phyloP scores from a whole-genome alignment of 2,113 vertebrate species.

The Grantiella picta region DNA sequence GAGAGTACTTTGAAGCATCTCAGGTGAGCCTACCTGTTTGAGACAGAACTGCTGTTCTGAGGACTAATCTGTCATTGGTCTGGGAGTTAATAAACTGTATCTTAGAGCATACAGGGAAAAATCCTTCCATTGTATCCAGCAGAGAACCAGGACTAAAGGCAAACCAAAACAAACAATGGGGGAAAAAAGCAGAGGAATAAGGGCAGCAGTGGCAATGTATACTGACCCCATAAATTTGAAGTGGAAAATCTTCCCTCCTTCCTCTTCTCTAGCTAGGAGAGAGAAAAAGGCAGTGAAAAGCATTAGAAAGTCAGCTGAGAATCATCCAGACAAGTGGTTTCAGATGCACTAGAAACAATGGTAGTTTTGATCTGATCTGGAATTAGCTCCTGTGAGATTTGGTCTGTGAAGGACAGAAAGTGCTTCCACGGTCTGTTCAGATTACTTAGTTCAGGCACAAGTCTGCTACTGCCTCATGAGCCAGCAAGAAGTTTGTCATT shows the following conservation, averaged over 20 bases:
- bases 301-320: not conserved
- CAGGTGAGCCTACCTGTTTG: not conserved
- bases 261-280: not conserved
- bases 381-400: not conserved
- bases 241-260: not conserved
- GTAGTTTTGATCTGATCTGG: not conserved
- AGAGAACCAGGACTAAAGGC: not conserved
- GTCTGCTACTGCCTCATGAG: not conserved
- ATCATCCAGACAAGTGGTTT: not conserved
- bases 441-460: not conserved
- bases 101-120: not conserved
- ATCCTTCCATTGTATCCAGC: not conserved
- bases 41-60: not conserved
- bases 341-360: not conserved
- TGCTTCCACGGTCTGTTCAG: not conserved
- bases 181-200: not conserved
- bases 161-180: not conserved
- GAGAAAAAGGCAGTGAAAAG: not conserved
- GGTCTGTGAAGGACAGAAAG: not conserved
- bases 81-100: not conserved
- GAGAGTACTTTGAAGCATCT: not conserved
- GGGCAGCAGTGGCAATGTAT: not conserved
- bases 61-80: not conserved
- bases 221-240: not conserved
- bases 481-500: not conserved